Evolutionary conservation across 2,888 invertebrate genomes (phyloP).

Genomic region (Volucella bombylans): DNA sequence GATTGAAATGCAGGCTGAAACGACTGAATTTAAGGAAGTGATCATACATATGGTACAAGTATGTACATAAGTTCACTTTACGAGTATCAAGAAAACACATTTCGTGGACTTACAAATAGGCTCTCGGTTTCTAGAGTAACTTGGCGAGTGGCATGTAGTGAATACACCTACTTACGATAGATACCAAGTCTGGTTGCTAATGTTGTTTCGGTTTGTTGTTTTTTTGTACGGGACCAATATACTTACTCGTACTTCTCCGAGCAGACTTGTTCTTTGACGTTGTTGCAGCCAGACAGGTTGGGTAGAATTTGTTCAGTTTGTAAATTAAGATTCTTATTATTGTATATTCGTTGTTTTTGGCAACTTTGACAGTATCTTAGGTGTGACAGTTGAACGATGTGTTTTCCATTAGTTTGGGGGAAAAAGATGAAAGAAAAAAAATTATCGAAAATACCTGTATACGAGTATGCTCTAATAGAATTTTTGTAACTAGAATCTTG

Average conservation of each 20-base stretch:
- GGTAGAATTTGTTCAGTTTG: slow-evolving; percentile 22
- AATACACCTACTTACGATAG: slow-evolving; percentile 15
- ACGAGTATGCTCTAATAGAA: no score
- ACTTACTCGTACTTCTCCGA: not conserved
- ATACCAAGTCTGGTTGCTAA: slow-evolving; percentile 35
- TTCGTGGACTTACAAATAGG: slow-evolving; percentile 14
- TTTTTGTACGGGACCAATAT: slow-evolving; percentile 16
- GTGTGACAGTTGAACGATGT: slow-evolving; percentile 15
- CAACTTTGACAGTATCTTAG: slow-evolving; percentile 26
- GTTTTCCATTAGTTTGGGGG: slow-evolving; percentile 18
- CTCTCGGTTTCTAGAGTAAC: slow-evolving; percentile 38
- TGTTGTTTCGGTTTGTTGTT: not conserved
- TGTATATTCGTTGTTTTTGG: slow-evolving; percentile 48
- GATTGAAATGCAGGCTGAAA: not conserved
- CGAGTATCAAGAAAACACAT: slow-evolving; percentile 35
- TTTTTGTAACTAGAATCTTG: slow-evolving; percentile 1
- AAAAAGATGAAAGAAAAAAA: not conserved
- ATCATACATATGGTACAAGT: no score
- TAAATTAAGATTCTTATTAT: slow-evolving; percentile 63
- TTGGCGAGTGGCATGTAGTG: slow-evolving; percentile 3
- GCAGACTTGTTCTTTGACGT: slow-evolving; percentile 62
- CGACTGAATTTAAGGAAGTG: slow-evolving; percentile 61
- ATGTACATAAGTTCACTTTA: slow-evolving; percentile 63
- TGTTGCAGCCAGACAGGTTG: slow-evolving; percentile 62
- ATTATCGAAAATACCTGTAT: no score